A percentile compares a stretch with the other conserved stretches of the same genome.
Evolutionary conservation across 2,797 vertebrate genomes (phyloP).

Genomic region (Xenops minutus): DNA sequence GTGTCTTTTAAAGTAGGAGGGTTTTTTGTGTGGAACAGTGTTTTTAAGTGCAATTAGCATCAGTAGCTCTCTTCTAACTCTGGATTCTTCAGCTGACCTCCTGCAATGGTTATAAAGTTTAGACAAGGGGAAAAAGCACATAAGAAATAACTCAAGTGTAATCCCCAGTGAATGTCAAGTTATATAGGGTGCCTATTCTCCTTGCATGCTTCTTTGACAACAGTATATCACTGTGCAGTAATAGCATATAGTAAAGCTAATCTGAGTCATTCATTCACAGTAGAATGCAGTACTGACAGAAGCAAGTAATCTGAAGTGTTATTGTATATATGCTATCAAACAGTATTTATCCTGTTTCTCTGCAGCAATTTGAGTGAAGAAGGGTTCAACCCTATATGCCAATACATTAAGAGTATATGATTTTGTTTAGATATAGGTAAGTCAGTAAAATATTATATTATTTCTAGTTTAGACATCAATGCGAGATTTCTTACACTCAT

Average conservation of each 20-base stretch:
- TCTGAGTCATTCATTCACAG: not conserved
- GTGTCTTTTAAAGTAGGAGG: not conserved
- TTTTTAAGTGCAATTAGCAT: not conserved
- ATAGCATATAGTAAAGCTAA: not conserved
- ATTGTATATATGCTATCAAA: not conserved
- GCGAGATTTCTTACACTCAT: constrained; percentile 41
- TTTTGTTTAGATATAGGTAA: not conserved
- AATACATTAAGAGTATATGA: not conserved
- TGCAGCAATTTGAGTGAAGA: not conserved
- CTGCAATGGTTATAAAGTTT: not conserved
- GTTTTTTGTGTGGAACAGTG: not conserved
- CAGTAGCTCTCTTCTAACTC: not conserved
- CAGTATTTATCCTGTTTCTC: not conserved
- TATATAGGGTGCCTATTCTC: not conserved
- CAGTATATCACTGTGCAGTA: not conserved
- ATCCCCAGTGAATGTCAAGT: not conserved
- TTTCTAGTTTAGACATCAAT: constrained; percentile 57
- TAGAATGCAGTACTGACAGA: not conserved
- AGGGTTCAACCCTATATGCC: not conserved
- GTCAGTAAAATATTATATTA: constrained; percentile 12
- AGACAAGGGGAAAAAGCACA: not conserved
- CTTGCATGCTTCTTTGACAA: not conserved
- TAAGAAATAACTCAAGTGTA: not conserved
- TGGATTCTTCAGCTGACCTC: not conserved
- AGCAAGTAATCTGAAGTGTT: not conserved